Evolutionary conservation across 2,797 vertebrate species (phyloP), one percentile per base, ranked within the genome.

Genomic region (Microctenopoma stevenorrisi): DNA sequence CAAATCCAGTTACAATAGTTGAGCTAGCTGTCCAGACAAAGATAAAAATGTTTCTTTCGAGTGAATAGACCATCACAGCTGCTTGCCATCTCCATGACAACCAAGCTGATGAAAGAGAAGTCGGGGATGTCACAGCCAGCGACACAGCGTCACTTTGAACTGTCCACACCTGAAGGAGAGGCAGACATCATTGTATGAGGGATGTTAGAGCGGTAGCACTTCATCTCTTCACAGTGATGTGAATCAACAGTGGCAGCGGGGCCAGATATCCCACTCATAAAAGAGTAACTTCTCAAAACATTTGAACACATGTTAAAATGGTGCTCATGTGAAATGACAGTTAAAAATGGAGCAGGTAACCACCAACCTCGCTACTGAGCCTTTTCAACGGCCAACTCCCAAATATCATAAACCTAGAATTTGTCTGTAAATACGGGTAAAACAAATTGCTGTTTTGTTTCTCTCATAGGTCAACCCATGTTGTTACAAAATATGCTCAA

Each of bases 311-410:
- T 55, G 65, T 16, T 26, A 55, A 35, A 75, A 56, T 16, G 9
- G 48, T 15, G 68, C 62, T 76, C 57, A 46, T 70, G 51, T 62
- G 66, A 80, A 84, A 78, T 64, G 63, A 74, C 84, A 83, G 64
- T 62, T 51, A 50, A 18, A 79, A 83, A 57, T 55, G 70, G 64
- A 71, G 69, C 70, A 51, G 61, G 18, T 40, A 66, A 35, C 40
- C 47, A 28, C 22, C 6, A 7, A 66, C 64, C 60, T 69, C 54
- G 40, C 72, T 33, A 25, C 40, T 14, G 38, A 74, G 78, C 18
- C 26, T 56, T 74, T 84, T 58, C 74, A 60, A 74, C 52, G 28
- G 66, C 72, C 73, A 57, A 48, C 55, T 55, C 82, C 33, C 53
- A 82, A 68, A 81, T 72, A 72, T 81, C 64, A 81, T 48, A 35